Conservation (phyloP, 2,888 invertebrate species). For the Drosophila testacea region DNA sequence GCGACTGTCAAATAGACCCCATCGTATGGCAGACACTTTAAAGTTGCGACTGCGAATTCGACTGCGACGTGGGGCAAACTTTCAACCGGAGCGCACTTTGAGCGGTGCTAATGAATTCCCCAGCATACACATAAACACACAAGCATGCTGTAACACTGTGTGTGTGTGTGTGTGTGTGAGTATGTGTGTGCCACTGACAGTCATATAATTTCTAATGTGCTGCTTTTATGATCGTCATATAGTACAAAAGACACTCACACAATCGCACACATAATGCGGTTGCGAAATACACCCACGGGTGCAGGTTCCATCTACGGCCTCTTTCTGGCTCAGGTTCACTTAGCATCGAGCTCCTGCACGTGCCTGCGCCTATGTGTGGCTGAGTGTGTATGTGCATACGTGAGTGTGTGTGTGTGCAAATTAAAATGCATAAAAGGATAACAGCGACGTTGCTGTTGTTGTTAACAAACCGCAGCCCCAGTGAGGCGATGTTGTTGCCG, state of each 20-base stretch:
- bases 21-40: conserved; percentile 58
- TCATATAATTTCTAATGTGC: conserved; percentile 79
- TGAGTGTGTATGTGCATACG: conserved; percentile 20
- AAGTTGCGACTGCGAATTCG: conserved; percentile 52
- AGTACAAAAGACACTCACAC: conserved; percentile 51
- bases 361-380: conserved; percentile 48
- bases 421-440: conserved; percentile 80
- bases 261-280: conserved; percentile 36
- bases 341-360: conserved; percentile 44
- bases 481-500: conserved; percentile 37
- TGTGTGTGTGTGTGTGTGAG: conserved; percentile 16
- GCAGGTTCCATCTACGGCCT: conserved; percentile 27
- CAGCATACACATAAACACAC: conserved; percentile 52
- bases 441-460: conserved; percentile 61
- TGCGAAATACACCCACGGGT: conserved; percentile 72
- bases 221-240: conserved; percentile 73
- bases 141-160: conserved; percentile 21
- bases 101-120: conserved; percentile 77
- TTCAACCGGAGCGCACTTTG: conserved; percentile 52
- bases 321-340: conserved; percentile 24
- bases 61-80: conserved; percentile 31
- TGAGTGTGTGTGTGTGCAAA: conserved; percentile 57
- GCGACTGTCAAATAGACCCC: conserved; percentile 28
- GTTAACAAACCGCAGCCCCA: conserved; percentile 62
- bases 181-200: conserved; percentile 51